Evolutionary conservation across 2,888 invertebrate genomes (phyloP), one percentile per base, ranked within the genome.

Genomic region (Chouioia cunea): DNA sequence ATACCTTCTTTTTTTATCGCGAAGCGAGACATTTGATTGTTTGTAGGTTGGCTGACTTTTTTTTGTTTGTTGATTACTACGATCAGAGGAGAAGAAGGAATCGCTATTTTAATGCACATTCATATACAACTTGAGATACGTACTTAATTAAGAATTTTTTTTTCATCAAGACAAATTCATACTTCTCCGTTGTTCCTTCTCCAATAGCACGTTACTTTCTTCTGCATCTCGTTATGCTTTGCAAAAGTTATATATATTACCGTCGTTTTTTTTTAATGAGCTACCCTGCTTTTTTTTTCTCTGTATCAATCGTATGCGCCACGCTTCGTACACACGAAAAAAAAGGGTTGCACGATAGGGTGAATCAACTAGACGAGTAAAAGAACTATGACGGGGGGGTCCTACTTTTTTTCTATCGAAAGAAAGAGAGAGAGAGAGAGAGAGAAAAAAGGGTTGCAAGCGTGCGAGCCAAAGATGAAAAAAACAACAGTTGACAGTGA

Each of bases 231-330:
- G 47, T 53, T 63, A 27, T 59, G 68, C 73, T 47, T n/a, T n/a
- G n/a, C n/a, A n/a, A n/a, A 3, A 6, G 27, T 6, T 27, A 27
- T 6, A 56, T 62, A 59, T 50, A 48, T 50, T 56, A 66, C 70
- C 71, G 74, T 68, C 75, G 69, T 68, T 77, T 77, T 74, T 27
- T 27, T 75, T 77, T 77, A 80, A 80, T 77, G 79, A 79, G 78
- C 43, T 43, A 58, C 50, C 20, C 57, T 16, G 59, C 53, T n/a
- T 47, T 43, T 60, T 67, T 54, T 67, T 66, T 69, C 12, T 36
- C 50, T 36, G 48, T 59, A 27, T 1, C 18, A 46, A 6, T 10
- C 20, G n/a, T n/a, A 52, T 43, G 46, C 47, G 62, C 66, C 59
- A 59, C 66, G 18, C 46, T 16, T 36, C 54, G 10, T 10, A n/a